Conservation (phyloP, 2,888 invertebrate genomes). For the Melitaea athalia region DNA sequence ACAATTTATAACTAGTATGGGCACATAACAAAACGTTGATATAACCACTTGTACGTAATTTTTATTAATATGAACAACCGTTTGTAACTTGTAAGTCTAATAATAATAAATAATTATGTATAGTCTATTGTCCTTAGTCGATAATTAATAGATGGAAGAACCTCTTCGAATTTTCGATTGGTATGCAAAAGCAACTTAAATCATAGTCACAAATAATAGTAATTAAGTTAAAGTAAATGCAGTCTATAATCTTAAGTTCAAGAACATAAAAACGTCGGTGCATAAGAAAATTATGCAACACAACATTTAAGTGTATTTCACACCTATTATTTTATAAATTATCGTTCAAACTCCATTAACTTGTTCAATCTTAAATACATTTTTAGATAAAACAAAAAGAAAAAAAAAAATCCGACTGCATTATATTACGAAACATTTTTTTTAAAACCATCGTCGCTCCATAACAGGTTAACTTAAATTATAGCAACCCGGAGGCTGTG, state of each 20-base stretch:
- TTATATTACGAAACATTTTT: conserved; percentile 56
- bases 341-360: conserved; percentile 31
- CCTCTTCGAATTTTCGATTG: too few species aligned
- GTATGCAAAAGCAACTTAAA: too few species aligned
- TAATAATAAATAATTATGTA: background rate
- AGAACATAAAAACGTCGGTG: background rate
- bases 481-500: conserved; percentile 50
- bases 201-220: too few species aligned
- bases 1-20: conserved; percentile 1
- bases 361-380: conserved; percentile 21
- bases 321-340: conserved; percentile 22
- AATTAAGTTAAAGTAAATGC: background rate
- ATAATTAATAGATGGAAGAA: too few species aligned
- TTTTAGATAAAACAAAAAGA: conserved; percentile 25
- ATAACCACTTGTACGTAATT: background rate
- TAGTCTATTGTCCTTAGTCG: too few species aligned
- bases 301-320: background rate
- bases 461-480: conserved; percentile 50
- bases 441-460: conserved; percentile 52
- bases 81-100: too few species aligned
- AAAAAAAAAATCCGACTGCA: conserved; percentile 20
- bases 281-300: conserved; percentile 4
- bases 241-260: background rate
- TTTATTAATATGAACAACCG: background rate
- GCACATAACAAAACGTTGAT: background rate